Conservation (phyloP, 2,888 invertebrate species). For the Drosophila nr. perissopoda region DNA sequence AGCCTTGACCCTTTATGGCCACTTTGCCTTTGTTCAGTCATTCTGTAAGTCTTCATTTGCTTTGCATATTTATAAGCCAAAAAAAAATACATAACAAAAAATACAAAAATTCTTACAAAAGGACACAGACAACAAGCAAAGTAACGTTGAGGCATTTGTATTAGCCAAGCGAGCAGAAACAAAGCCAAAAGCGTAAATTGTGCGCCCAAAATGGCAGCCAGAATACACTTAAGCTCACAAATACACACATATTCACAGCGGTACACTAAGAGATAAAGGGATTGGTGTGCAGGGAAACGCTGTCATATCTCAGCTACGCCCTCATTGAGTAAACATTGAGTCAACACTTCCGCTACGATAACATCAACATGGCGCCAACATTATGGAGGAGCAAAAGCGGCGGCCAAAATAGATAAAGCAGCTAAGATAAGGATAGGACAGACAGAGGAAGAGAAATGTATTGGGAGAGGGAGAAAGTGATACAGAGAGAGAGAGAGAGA, state of each 20-base stretch:
- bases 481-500: not conserved
- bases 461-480: not conserved
- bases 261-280: conserved; percentile 6
- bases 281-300: conserved; percentile 7
- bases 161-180: conserved; percentile 54
- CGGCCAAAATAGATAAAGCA: conserved; percentile 72
- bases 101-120: conserved; percentile 8
- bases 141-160: conserved; percentile 51
- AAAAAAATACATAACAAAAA: conserved; percentile 5
- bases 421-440: conserved; percentile 55
- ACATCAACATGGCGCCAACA: conserved; percentile 79
- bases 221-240: conserved; percentile 53
- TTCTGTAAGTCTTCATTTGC: conserved; percentile 42
- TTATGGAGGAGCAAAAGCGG: conserved; percentile 67
- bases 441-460: not conserved
- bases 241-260: conserved; percentile 27
- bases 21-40: conserved; percentile 40
- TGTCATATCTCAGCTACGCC: conserved; percentile 70
- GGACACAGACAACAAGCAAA: conserved; percentile 19
- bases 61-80: conserved; percentile 68
- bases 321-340: conserved; percentile 81
- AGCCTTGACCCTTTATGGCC: conserved; percentile 46
- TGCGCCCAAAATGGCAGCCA: conserved; percentile 54
- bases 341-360: conserved; percentile 79
- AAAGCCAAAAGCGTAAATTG: conserved; percentile 41